These are phyloP conservation scores for Phenacoccus solenopsis DNA, from an alignment of 1,140 invertebrate genomes.

Conservation along the genomic window DNA sequence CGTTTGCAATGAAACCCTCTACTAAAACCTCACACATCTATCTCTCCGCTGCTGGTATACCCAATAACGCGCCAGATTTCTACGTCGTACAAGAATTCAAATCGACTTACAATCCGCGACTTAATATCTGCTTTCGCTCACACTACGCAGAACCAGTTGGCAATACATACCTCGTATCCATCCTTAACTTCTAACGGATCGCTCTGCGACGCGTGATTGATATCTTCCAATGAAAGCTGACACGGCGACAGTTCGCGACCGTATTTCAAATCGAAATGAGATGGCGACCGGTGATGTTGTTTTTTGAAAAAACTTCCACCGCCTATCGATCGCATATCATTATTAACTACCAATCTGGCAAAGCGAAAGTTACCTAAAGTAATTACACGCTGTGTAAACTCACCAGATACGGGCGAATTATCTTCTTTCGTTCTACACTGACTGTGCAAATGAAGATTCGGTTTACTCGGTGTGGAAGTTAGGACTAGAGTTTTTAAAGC, in stretches of 20 bases:
- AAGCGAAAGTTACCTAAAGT: too few species aligned
- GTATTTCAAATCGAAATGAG: slow-evolving; percentile 64
- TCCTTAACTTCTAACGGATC: slow-evolving; percentile 21
- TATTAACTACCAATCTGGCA: neutral
- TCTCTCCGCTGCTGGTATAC: too few species aligned
- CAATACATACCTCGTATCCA: slow-evolving; percentile 20
- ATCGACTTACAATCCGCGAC: too few species aligned
- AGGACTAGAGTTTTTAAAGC: slow-evolving; percentile 69
- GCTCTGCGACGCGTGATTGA: neutral
- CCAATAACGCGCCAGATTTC: too few species aligned
- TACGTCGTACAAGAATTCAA: too few species aligned
- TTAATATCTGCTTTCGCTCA: neutral
- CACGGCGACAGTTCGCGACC: slow-evolving; percentile 48
- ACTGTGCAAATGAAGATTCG: slow-evolving; percentile 37
- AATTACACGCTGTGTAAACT: too few species aligned
- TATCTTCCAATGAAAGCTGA: neutral
- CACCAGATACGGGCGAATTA: neutral
- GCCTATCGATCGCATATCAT: too few species aligned
- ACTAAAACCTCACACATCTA: too few species aligned
- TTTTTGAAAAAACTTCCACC: slow-evolving; percentile 29
- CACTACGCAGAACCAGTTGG: neutral
- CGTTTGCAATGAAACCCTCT: too few species aligned
- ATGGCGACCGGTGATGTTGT: slow-evolving; percentile 58
- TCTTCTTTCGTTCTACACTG: neutral
- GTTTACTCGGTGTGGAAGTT: slow-evolving; percentile 62